A percentile compares a stretch with the other conserved stretches of the same genome.
phyloP scores from a whole-genome alignment of 2,797 vertebrate genomes.

The Chelidonichthys spinosus region DNA sequence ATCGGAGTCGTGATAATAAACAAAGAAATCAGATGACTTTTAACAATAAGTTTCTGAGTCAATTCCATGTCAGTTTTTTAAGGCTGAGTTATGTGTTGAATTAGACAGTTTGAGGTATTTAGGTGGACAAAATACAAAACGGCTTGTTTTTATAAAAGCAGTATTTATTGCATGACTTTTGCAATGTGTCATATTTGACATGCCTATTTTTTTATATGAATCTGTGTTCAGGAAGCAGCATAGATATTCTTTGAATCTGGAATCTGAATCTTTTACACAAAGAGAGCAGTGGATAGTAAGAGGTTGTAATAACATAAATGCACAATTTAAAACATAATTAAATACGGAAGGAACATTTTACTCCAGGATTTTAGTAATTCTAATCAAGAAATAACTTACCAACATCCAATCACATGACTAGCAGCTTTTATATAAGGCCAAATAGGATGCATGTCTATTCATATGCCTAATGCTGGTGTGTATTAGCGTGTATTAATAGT shows the following conservation, averaged over 20 bases:
- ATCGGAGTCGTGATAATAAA: not conserved
- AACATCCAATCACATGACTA: not conserved
- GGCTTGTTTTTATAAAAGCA: not conserved
- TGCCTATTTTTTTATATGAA: not conserved
- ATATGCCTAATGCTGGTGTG: not conserved
- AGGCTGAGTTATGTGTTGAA: not conserved
- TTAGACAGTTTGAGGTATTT: not conserved
- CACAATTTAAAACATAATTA: not conserved
- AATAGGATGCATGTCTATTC: not conserved
- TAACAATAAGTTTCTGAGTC: not conserved
- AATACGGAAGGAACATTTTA: not conserved
- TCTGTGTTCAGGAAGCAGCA: no score
- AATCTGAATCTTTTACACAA: not conserved
- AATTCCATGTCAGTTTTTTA: not conserved
- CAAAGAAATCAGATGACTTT: constrained; percentile 1
- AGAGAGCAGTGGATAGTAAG: no score
- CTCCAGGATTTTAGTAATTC: not conserved
- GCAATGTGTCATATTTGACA: not conserved
- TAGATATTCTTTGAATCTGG: no score
- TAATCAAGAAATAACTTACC: not conserved
- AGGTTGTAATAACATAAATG: not conserved
- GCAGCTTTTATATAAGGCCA: constrained; percentile 1
- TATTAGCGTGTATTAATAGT: no score
- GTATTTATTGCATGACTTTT: not conserved
- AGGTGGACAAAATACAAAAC: not conserved